Base-by-base conservation (phyloP, 2,888 invertebrate genomes). In the Macrophya alboannulata region DNA sequence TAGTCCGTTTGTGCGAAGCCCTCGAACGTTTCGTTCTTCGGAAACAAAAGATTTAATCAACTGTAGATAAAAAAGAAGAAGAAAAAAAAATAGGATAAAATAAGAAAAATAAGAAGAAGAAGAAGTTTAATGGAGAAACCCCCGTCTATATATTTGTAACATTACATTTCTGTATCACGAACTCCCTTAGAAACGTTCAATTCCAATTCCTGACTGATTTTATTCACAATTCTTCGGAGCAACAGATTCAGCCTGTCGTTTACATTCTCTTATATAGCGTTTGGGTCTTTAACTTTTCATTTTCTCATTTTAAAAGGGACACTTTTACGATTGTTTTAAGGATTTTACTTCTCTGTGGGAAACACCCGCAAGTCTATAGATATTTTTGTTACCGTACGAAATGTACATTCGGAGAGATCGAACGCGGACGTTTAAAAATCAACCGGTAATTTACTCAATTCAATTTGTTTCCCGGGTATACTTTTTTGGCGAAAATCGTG, bases 321-420 rank as follows among this genome's bases (percentile, higher is more conserved):
- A 77, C 8, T n/a, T 77, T 77, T 51, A 74, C 77, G 77, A 77
- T 31, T 77, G 55, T 77, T 77, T 77, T 5, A 48, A 77, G 37
- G n/a, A 25, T 9, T 55, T 43, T 55, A 31, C 31, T 15, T 3
- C 17, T 6, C 25, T 5, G 17, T n/a, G 51, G 21, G 9, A 45
- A 40, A 40, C 45, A 21, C 4, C 21, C 21, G 72, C 21, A 2
- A 21, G n/a, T 43, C n/a, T n/a, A 21, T 72, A 31, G 31, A 31
- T 31, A 31, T 31, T 31, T 31, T 31, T n/a, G 0, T 21, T 8
- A 45, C 15, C 1, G 4, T 45, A 9, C 0, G 4, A 21, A 65
- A 9, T 4, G 1, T 17, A 45, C 72, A 12, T 2, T 74, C 17
- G 21, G n/a, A 37, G 17, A 68, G 37, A 68, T 68, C 68, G 37